Base-by-base conservation (phyloP, 2,888 invertebrate genomes). In the Augiades crinisus region DNA sequence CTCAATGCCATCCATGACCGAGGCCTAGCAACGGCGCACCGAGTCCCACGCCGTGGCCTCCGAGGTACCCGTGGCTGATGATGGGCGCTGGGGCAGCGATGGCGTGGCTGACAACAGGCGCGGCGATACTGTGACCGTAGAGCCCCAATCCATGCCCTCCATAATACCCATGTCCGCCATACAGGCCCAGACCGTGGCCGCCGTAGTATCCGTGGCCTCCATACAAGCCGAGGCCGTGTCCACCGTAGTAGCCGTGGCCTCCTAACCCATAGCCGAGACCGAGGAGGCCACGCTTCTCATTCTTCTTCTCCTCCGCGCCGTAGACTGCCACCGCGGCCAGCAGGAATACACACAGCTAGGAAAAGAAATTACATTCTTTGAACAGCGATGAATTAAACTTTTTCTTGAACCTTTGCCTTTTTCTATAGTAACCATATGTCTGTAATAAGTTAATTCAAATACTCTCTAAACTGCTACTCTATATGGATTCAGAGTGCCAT, bases 211-310 rank as follows among this genome's bases (percentile, higher is more conserved):
- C 65, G 51, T 62, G 67, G 30, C 70, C 67, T 52, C 67, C 62
- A 56, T 67, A 68, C 3, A 71, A 59, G 6, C 63, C 64, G 3
- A 68, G 55, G 0, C 68, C 67, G 44, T 64, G 63, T 1, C 65
- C 64, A 22, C 63, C 59, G 53, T 67, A 61, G 19, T 74, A 70
- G 40, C 69, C 73, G 46, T 70, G 61, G 17, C 77, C 74, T 8
- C 77, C 74, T 8, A 72, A 64, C 3, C 77, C 79, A 58, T 80
- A 88, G 58, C 88, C 86, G 59, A 89, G 80, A 27, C 86, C 89
- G 54, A 90, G 73, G 58, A 90, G 78, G 56, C 85, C 89, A 2
- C 90, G 77, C 64, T 89, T 87, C 68, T 88, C 86, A 49, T 73
- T 79, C 70, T 87, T 87, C 72, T 87, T 87, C 69, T 89, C 87